Base-by-base conservation (phyloP, 2,888 invertebrate genomes). In the Drosophila mayaguana region DNA sequence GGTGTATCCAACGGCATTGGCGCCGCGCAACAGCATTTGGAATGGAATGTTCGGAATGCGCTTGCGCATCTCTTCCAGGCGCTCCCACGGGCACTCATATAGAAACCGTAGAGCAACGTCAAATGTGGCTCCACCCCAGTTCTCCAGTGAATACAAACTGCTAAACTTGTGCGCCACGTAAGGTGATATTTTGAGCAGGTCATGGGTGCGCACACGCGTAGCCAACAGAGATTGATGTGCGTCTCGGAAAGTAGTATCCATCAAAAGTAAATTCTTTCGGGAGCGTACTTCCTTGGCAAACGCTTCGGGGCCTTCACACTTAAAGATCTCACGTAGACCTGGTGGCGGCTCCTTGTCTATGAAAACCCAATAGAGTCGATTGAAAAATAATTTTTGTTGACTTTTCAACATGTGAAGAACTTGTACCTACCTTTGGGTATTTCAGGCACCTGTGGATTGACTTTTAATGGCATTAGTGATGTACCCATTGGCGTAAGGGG, bases 111-210 rank as follows among this genome's bases (percentile, higher is more conserved):
- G 94, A 0, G 99, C 97, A 0, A 99, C 99, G 93, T 99, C 99
- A 92, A 99, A 99, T 0, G 99, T 99, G 14, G 99, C 99, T 34
- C 99, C 99, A 60, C 99, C 99, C 99, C 99, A 99, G 93, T 99
- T 99, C 93, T 99, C 99, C 91, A 99, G 91, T 3, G 98, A 95
- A 92, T 97, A 99, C 46, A 99, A 94, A 77, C 95, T 95, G 90
- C 94, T 96, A 92, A 99, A 98, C 92, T 97, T 97, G 90, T 99
- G 97, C 0, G 99, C 95, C 28, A 99, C 98, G 93, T 96, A 99
- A 0, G 99, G 99, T 0, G 99, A 97, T 71, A 99, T 98, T 71
- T 95, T 95, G 4, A 97, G 92, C 63, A 99, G 93, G 93, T 99
- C 99, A 92, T 97, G 96, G 0, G 98, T 96, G 36, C 99, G 95